These are phyloP conservation scores for Diuraphis noxia DNA, from an alignment of 1,140 invertebrate genomes.

Conservation along the genomic window DNA sequence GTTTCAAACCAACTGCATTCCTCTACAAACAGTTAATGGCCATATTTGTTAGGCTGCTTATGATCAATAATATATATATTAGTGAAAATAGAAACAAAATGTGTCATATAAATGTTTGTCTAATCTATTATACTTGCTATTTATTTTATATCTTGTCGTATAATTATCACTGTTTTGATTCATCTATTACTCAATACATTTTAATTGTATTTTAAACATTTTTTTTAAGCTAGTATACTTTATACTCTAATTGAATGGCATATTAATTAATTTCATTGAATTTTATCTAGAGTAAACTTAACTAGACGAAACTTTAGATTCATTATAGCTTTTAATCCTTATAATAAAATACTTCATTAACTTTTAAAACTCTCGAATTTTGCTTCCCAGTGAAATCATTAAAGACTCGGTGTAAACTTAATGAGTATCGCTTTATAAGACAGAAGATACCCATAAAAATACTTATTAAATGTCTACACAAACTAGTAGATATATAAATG, in stretches of 20 bases:
- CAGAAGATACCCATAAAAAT: neutral
- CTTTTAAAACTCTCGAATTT: neutral
- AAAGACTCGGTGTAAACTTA: neutral
- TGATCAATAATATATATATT: neutral
- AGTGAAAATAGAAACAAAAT: neutral
- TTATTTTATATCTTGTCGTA: neutral
- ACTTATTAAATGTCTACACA: neutral
- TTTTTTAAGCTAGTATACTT: neutral
- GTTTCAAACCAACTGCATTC: too few species aligned
- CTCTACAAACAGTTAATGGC: too few species aligned
- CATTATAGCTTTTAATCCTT: slow-evolving; percentile 3
- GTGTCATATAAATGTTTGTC: neutral
- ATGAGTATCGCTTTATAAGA: neutral
- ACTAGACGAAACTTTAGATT: neutral
- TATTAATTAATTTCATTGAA: neutral
- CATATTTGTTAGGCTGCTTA: too few species aligned
- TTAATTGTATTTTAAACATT: neutral
- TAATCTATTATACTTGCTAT: neutral
- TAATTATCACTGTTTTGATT: neutral
- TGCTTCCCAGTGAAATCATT: neutral
- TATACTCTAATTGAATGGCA: neutral
- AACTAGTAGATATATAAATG: too few species aligned
- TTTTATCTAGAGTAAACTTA: neutral
- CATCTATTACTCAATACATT: neutral
- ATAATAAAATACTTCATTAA: slow-evolving; percentile 6